Evolutionary conservation across 2,797 vertebrate genomes (phyloP), one percentile per base, ranked within the genome.

Genomic region (Crocidura indochinensis): DNA sequence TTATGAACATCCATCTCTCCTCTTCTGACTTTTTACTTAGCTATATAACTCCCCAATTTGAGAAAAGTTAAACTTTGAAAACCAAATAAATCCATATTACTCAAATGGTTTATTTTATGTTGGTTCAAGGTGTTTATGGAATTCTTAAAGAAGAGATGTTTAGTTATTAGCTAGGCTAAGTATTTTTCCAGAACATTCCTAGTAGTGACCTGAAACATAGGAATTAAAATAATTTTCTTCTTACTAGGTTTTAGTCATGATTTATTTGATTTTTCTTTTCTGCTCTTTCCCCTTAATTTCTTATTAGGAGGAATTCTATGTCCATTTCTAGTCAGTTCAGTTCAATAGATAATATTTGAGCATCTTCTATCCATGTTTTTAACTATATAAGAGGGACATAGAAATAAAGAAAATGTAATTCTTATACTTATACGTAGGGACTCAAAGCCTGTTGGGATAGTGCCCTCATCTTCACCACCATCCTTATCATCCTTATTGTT

Each of bases 11-110:
- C 8, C 22, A 27, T 64, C 7, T 64, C 62, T 17, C 26, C 7
- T 64, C 62, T 64, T 19, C 53, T 4, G 5, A 14, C 53, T 15
- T 56, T 56, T 56, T 17, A 56, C 49, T 38, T 53, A 53, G 38
- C 51, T 53, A 15, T 51, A 51, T 10, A 51, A 3, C 14, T 51
- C 51, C 8, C 51, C 51, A 10, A 10, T 51, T 51, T 51, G 14
- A 53, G 4, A 80, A 91, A 78, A 86, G 38, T 56, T 53, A 78
- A 44, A 53, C 31, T 87, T 88, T 65, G n/a, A 69, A 87, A 79
- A 80, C 26, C 17, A 62, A 83, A 94, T 14, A 60, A 10, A 14
- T 44, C 6, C 67, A 38, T 69, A 17, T 27, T 76, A 74, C 69
- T 67, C 29, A 76, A 29, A 8, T 22, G 19, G 15, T 82, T 91